Conservation (phyloP, 2,113 vertebrate species). For the Bolborhynchus lineola region DNA sequence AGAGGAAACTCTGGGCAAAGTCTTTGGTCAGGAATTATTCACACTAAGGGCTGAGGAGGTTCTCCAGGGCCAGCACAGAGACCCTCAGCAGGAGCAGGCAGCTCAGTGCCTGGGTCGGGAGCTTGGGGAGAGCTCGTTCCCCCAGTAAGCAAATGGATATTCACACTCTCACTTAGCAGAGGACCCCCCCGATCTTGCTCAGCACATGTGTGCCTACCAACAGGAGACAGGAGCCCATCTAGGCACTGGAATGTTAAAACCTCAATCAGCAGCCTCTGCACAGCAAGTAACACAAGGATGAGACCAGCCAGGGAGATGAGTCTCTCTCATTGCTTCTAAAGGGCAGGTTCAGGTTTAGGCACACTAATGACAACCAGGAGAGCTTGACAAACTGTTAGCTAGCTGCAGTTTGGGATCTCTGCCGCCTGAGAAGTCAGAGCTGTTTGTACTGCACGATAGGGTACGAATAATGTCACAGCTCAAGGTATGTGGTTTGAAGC, state of each 20-base stretch:
- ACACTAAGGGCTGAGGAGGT: neutral
- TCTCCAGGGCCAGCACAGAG: neutral
- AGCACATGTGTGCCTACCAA: neutral
- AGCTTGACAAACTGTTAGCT: neutral
- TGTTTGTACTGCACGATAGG: neutral
- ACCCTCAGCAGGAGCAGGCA: neutral
- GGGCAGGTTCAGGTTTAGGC: neutral
- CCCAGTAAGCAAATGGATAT: neutral
- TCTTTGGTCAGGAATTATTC: neutral
- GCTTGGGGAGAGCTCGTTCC: accelerated
- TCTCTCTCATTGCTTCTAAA: neutral
- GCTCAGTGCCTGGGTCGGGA: neutral
- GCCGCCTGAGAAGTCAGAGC: neutral
- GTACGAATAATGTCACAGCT: neutral
- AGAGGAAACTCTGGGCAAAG: neutral
- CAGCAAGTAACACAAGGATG: neutral
- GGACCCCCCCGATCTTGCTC: neutral
- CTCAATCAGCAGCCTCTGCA: neutral
- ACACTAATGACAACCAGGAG: neutral
- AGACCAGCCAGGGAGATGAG: neutral
- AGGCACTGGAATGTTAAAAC: neutral
- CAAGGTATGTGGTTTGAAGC: neutral
- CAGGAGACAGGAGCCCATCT: neutral
- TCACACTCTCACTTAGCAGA: neutral
- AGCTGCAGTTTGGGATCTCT: neutral